Conservation (phyloP, 2,888 invertebrate species). For the Cremastinae sp. region DNA sequence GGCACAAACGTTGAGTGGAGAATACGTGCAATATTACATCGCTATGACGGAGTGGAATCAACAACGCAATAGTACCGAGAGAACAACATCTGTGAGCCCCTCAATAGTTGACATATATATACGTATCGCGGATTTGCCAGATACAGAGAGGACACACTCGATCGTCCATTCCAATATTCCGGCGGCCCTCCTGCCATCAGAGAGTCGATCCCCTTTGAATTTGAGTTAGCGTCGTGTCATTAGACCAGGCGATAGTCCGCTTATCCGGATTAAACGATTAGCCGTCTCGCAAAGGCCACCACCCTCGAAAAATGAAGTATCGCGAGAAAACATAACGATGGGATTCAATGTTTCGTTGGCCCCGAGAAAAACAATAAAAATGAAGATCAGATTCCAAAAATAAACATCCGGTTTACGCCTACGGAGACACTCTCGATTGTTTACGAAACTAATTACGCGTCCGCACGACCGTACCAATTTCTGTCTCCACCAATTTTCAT, state of each 20-base stretch:
- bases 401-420: too few relatives aligned
- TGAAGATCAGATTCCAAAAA: too few relatives aligned
- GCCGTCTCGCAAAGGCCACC: too few relatives aligned
- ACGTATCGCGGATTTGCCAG: constrained; percentile 39
- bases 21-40: not conserved
- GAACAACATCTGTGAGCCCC: not conserved
- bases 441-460: too few relatives aligned
- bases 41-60: constrained; percentile 12
- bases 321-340: too few relatives aligned
- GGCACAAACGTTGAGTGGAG: not conserved
- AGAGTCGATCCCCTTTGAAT: not conserved
- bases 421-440: too few relatives aligned
- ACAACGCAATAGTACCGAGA: constrained; percentile 10
- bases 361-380: too few relatives aligned
- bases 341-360: too few relatives aligned
- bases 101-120: constrained; percentile 35
- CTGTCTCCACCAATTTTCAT: too few relatives aligned
- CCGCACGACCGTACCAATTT: too few relatives aligned
- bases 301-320: not conserved
- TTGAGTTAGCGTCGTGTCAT: not conserved
- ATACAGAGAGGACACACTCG: constrained; percentile 18
- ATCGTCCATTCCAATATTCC: constrained; percentile 1
- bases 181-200: not conserved
- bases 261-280: not conserved
- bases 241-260: not conserved